A percentile compares a stretch with the other conserved stretches of the same genome.
Conservation (phyloP, 2,113 vertebrate species). For the Oncorhynchus keta region DNA sequence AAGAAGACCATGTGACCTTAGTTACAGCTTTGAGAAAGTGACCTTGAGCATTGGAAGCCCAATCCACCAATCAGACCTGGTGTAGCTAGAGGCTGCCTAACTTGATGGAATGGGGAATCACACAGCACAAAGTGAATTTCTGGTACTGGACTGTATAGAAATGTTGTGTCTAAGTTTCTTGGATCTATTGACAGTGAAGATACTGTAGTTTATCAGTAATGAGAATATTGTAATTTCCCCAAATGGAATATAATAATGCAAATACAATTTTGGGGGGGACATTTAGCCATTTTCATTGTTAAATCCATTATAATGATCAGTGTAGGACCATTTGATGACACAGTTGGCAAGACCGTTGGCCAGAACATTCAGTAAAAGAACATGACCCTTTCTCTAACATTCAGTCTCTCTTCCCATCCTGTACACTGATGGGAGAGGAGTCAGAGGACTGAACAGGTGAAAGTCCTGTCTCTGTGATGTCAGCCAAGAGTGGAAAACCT, state of each 20-base stretch:
- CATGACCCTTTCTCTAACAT: not conserved
- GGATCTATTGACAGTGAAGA: no score
- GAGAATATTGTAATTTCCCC: no score
- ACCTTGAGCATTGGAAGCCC: constrained; percentile 18
- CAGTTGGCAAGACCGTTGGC: not conserved
- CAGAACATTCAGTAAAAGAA: not conserved
- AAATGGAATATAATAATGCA: no score
- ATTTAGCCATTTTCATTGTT: no score
- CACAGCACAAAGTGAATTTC: no score
- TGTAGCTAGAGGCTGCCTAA: constrained; percentile 33
- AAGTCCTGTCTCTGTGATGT: not conserved
- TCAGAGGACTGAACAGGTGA: not conserved
- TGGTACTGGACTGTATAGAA: no score
- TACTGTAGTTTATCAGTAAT: no score
- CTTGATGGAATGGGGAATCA: constrained; percentile 3
- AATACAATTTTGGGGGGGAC: no score
- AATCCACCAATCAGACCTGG: constrained; percentile 40
- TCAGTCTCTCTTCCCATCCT: not conserved
- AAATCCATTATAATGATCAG: no score
- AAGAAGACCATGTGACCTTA: constrained; percentile 30
- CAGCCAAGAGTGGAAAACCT: not conserved
- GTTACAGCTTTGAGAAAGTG: constrained; percentile 29
- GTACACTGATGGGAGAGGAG: not conserved
- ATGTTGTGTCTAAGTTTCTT: no score
- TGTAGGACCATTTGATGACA: no score